These are phyloP conservation scores for Lasioglossum vierecki DNA, from an alignment of 2,888 invertebrate species.

Conservation along the genomic window DNA sequence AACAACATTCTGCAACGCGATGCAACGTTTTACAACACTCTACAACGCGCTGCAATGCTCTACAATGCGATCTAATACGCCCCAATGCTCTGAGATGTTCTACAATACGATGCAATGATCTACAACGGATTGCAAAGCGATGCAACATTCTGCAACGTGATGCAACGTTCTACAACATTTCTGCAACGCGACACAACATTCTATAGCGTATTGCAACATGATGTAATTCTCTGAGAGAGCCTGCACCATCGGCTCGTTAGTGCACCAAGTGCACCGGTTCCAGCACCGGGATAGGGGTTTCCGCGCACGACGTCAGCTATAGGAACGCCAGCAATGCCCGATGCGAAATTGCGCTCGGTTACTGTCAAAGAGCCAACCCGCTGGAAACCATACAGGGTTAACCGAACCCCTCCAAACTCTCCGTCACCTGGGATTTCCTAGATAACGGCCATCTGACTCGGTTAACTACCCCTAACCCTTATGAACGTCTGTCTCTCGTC, in stretches of 20 bases:
- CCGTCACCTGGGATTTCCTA: constrained; percentile 6
- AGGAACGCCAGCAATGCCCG: background rate
- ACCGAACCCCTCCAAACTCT: background rate
- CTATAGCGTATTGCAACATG: background rate
- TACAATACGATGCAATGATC: background rate
- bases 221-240: background rate
- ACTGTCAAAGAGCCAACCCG: background rate
- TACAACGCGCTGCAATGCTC: background rate
- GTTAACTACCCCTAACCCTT: background rate
- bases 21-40: background rate
- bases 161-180: background rate
- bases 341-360: constrained; percentile 11
- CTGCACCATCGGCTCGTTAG: background rate
- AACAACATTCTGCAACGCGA: background rate
- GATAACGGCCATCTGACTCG: constrained; percentile 1
- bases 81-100: too few relatives aligned
- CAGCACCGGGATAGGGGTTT: background rate
- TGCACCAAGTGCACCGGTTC: background rate
- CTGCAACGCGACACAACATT: background rate
- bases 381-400: background rate
- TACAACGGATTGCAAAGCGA: too few relatives aligned
- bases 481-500: background rate
- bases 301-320: background rate
- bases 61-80: too few relatives aligned
- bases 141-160: background rate